phyloP scores from a whole-genome alignment of 2,797 vertebrate genomes.

The Chiloscyllium punctatum region DNA sequence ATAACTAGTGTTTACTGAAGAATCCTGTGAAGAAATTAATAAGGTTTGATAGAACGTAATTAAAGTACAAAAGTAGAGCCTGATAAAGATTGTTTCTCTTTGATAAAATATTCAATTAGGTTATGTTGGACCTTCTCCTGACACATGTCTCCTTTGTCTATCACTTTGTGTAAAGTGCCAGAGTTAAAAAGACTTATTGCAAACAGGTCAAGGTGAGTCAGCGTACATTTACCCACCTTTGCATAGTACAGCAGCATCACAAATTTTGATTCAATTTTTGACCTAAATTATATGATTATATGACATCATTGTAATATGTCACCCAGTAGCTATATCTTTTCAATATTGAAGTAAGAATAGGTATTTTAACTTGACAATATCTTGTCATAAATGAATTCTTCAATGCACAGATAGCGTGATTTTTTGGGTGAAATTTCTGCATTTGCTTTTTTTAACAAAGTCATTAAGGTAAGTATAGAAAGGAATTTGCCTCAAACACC shows the following conservation, averaged over 20 bases:
- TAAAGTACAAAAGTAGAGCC: too few relatives aligned
- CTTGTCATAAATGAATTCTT: neutral
- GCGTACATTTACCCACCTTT: too few relatives aligned
- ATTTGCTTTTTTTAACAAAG: neutral
- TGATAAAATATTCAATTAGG: too few relatives aligned
- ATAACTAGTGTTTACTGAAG: too few relatives aligned
- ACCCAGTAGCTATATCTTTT: neutral
- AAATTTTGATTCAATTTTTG: neutral
- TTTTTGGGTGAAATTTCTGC: neutral
- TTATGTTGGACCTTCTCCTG: too few relatives aligned
- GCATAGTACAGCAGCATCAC: neutral
- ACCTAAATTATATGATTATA: neutral
- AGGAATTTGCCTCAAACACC: slow-evolving; percentile 29
- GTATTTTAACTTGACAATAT: neutral
- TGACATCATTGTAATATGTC: neutral
- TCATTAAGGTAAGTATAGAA: neutral
- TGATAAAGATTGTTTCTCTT: too few relatives aligned
- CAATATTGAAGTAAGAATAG: neutral
- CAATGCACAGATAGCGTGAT: neutral
- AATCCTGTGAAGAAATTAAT: too few relatives aligned
- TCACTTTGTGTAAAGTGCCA: too few relatives aligned
- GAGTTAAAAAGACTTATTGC: too few relatives aligned
- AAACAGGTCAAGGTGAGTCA: too few relatives aligned
- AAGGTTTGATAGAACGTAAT: too few relatives aligned
- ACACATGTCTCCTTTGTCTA: too few relatives aligned